Evolutionary conservation across 2,888 invertebrate species (phyloP).

Genomic region (Dastarcus helophoroides): DNA sequence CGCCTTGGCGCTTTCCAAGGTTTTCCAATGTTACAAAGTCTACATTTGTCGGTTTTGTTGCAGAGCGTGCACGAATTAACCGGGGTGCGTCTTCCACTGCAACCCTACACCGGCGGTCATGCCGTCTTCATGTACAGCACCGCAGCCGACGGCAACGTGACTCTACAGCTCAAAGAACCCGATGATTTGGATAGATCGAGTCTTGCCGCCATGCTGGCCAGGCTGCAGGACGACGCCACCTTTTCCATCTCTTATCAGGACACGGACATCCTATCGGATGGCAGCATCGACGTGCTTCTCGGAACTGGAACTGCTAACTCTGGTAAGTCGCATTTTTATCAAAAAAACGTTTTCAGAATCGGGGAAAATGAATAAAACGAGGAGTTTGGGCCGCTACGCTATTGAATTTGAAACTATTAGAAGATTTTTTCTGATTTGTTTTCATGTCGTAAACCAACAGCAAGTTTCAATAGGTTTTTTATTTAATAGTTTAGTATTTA

Average conservation of each 20-base stretch:
- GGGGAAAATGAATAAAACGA: too few relatives aligned
- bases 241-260: conserved; percentile 65
- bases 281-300: conserved; percentile 45
- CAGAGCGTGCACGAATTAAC: conserved; percentile 36
- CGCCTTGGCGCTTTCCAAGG: too few relatives aligned
- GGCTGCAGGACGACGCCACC: conserved; percentile 50
- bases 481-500: too few relatives aligned
- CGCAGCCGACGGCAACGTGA: conserved; percentile 52
- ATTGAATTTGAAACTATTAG: too few relatives aligned
- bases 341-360: too few relatives aligned
- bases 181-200: conserved; percentile 38
- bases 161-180: conserved; percentile 51
- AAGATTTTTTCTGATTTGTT: too few relatives aligned
- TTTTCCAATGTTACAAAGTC: too few relatives aligned
- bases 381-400: too few relatives aligned
- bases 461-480: too few relatives aligned
- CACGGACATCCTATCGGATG: conserved; percentile 60
- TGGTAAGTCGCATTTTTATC: conserved; percentile 9
- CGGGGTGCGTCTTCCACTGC: conserved; percentile 41
- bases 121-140: conserved; percentile 61
- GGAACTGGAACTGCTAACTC: conserved; percentile 32
- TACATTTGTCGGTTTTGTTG: too few relatives aligned
- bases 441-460: too few relatives aligned
- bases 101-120: conserved; percentile 45
- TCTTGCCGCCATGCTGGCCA: conserved; percentile 38